A percentile compares a stretch with the other conserved stretches of the same genome.
These are phyloP conservation scores for Zaprionus obscuricornis DNA, from an alignment of 2,888 invertebrate species.

Conservation along the genomic window DNA sequence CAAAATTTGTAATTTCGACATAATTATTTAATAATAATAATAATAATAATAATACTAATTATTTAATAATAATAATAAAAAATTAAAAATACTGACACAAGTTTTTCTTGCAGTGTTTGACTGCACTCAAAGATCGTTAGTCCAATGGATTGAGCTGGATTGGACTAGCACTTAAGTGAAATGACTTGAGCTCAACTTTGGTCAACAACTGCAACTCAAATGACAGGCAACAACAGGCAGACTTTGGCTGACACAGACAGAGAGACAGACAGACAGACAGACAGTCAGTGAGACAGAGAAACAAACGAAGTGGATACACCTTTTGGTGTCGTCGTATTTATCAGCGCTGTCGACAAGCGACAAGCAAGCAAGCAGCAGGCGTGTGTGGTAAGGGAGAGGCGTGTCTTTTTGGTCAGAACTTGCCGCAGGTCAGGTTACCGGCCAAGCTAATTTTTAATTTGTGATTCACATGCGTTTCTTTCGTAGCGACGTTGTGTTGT, in stretches of 20 bases:
- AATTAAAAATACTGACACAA: neutral
- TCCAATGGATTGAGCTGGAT: slow-evolving; percentile 23
- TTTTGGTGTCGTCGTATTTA: slow-evolving; percentile 66
- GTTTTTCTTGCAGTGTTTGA: slow-evolving; percentile 32
- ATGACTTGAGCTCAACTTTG: slow-evolving; percentile 67
- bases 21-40: neutral
- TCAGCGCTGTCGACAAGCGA: slow-evolving; percentile 59
- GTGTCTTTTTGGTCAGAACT: slow-evolving; percentile 33
- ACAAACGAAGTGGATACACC: slow-evolving; percentile 21
- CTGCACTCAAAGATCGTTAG: slow-evolving; percentile 28
- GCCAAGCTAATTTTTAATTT: slow-evolving; percentile 50
- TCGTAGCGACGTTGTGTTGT: slow-evolving; percentile 15
- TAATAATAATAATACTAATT: too few species aligned
- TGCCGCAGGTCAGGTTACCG: slow-evolving; percentile 67
- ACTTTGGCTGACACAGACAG: neutral
- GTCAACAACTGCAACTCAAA: slow-evolving; percentile 68
- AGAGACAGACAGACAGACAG: slow-evolving; percentile 8
- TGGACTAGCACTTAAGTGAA: slow-evolving; percentile 64
- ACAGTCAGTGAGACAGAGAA: neutral
- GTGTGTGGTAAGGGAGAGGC: slow-evolving; percentile 18
- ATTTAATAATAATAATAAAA: too few species aligned
- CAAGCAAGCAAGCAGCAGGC: neutral
- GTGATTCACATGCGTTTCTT: slow-evolving; percentile 9
- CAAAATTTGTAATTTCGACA: neutral
- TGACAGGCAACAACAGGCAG: slow-evolving; percentile 50